Evolutionary conservation across 2,113 vertebrate genomes (phyloP).

Genomic region (Prietella phreatophila): DNA sequence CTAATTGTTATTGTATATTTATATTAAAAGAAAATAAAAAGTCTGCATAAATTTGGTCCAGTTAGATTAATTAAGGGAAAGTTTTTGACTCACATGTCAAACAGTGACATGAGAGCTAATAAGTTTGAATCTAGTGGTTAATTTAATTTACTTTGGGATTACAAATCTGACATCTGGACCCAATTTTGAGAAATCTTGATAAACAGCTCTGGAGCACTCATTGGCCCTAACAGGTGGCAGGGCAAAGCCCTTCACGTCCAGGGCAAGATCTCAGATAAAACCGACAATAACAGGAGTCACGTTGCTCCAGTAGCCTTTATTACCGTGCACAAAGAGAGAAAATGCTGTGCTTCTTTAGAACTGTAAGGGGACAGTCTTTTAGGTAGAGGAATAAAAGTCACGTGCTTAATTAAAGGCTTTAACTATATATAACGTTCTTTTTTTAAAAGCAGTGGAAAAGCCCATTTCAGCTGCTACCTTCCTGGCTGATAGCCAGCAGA

Average conservation of each 20-base stretch:
- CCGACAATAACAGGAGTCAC: conserved; percentile 57
- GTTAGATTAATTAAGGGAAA: neutral
- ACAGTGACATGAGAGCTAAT: conserved; percentile 1
- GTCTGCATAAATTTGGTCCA: too few species aligned
- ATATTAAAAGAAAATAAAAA: neutral
- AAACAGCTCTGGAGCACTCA: conserved; percentile 28
- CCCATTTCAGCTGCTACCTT: conserved; percentile 56
- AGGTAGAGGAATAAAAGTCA: conserved; percentile 35
- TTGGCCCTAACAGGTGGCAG: conserved; percentile 57
- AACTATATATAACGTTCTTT: conserved; percentile 48
- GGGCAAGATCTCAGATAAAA: conserved; percentile 59
- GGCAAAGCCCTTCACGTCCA: conserved; percentile 57
- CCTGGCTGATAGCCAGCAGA: conserved; percentile 68
- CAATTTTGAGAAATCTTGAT: conserved; percentile 49
- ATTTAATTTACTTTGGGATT: conserved; percentile 3
- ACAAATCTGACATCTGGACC: conserved; percentile 47
- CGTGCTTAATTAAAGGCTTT: conserved; percentile 40
- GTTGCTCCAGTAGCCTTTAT: conserved; percentile 53
- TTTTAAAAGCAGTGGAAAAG: conserved; percentile 58
- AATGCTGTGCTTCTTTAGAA: conserved; percentile 46
- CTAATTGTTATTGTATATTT: neutral
- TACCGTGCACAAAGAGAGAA: conserved; percentile 36
- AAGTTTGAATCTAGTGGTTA: conserved; percentile 1
- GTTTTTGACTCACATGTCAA: neutral
- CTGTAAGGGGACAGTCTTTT: conserved; percentile 32